Conservation (phyloP, 2,113 vertebrate species). For the Diadophis punctatus region DNA sequence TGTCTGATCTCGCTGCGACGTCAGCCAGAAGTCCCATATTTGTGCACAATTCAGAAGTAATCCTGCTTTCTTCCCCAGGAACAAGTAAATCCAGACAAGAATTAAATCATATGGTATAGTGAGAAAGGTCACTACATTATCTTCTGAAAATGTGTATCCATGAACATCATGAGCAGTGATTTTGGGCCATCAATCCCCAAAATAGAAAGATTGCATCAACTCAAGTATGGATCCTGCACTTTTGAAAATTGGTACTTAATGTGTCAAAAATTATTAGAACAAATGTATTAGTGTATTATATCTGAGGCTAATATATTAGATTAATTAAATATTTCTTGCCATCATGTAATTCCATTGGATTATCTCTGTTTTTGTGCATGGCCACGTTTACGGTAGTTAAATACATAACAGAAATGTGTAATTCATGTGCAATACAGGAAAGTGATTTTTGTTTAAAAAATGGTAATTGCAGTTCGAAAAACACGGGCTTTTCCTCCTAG, state of each 20-base stretch:
- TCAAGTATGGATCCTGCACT: neutral
- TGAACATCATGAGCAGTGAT: neutral
- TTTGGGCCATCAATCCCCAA: neutral
- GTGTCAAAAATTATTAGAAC: neutral
- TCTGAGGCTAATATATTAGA: neutral
- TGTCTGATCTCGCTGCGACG: too few species aligned
- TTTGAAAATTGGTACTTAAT: neutral
- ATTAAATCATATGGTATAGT: neutral
- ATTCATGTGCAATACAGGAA: neutral
- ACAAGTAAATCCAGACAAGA: neutral
- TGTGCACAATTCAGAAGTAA: neutral
- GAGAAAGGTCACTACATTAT: neutral
- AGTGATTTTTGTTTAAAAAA: neutral
- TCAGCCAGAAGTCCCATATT: too few species aligned
- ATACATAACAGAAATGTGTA: neutral
- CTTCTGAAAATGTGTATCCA: neutral
- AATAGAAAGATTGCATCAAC: neutral
- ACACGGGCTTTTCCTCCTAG: neutral
- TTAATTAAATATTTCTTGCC: neutral
- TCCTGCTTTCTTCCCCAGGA: neutral
- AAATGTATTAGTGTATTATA: neutral
- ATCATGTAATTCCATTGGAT: neutral
- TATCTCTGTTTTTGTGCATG: neutral
- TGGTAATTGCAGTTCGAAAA: neutral
- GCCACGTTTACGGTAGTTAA: neutral